Percentiles rank a stretch among this genome's conserved stretches.
phyloP scores from a whole-genome alignment of 2,797 vertebrate genomes.

The Sitta carolinensis region DNA sequence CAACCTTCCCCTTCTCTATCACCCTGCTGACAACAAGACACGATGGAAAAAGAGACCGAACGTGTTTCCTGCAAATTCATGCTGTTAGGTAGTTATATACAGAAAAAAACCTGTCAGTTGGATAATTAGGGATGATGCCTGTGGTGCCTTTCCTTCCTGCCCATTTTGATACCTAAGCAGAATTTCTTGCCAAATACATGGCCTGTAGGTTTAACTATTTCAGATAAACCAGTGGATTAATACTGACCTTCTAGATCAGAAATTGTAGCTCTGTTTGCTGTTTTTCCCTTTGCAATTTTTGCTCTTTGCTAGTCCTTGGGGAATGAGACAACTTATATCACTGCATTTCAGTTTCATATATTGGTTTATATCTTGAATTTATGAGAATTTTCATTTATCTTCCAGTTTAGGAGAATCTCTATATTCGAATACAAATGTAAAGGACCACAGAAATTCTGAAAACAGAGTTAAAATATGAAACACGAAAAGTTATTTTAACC shows the following conservation, averaged over 20 bases:
- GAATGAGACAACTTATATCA: not conserved
- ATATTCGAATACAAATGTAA: not conserved
- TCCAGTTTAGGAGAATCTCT: not conserved
- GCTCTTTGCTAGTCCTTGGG: not conserved
- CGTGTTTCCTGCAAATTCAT: not conserved
- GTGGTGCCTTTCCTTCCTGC: not conserved
- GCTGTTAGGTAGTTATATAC: not conserved
- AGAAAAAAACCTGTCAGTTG: not conserved
- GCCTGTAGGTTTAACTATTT: not conserved
- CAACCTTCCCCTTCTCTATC: not conserved
- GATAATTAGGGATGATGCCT: not conserved
- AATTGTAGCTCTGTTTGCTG: not conserved
- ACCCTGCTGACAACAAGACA: slow-evolving; percentile 1
- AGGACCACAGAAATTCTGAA: not conserved
- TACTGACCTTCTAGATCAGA: not conserved
- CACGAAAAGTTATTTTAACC: not conserved
- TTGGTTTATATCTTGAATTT: not conserved
- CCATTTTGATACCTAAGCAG: not conserved
- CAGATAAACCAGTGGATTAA: not conserved
- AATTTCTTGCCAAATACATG: not conserved
- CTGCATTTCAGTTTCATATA: not conserved
- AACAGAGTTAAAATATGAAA: not conserved
- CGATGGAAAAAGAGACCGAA: not conserved
- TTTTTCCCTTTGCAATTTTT: not conserved
- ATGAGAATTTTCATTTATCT: not conserved